Conservation (phyloP, 2,113 vertebrate genomes). For the Cyprinodon brontotheroides region DNA sequence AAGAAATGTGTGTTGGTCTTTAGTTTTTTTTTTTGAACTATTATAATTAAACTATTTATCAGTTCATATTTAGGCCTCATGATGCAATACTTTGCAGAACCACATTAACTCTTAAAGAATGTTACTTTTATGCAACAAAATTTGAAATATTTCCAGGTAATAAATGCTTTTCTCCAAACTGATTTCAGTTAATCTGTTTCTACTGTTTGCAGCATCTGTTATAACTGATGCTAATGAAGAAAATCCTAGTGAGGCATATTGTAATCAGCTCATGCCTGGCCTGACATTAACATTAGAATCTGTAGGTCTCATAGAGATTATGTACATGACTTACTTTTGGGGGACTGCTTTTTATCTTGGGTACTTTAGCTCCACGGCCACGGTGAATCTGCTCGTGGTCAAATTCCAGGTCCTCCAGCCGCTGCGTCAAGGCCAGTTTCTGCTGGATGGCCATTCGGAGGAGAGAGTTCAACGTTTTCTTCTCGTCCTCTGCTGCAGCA, state of each 20-base stretch:
- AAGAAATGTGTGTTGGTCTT: not conserved
- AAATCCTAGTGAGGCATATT: no score
- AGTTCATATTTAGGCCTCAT: not conserved
- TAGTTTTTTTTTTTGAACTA: not conserved
- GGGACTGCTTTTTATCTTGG: slow-evolving; percentile 92
- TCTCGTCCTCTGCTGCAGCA: slow-evolving; percentile 97
- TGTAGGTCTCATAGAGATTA: slow-evolving; percentile 64
- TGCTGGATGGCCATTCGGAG: slow-evolving; percentile 99
- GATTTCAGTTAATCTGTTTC: no score
- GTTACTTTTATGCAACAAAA: not conserved
- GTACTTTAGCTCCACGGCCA: slow-evolving; percentile 90
- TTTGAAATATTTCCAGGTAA: no score
- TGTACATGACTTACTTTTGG: slow-evolving; percentile 96
- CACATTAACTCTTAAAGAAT: not conserved
- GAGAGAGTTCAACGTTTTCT: slow-evolving; percentile 97
- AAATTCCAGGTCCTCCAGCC: slow-evolving; percentile 98
- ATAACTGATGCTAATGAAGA: not conserved
- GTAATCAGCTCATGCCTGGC: no score
- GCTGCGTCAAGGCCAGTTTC: slow-evolving; percentile 96
- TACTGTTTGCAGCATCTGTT: not conserved
- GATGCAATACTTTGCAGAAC: not conserved
- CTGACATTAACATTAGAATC: slow-evolving; percentile 7
- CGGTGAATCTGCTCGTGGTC: slow-evolving; percentile 95
- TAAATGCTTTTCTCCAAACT: no score
- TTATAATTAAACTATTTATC: no score